Percentiles rank a stretch among this genome's conserved stretches.
These are phyloP conservation scores for Microcebus lehilahytsara DNA, from an alignment of 2,113 vertebrate species.

Conservation along the genomic window DNA sequence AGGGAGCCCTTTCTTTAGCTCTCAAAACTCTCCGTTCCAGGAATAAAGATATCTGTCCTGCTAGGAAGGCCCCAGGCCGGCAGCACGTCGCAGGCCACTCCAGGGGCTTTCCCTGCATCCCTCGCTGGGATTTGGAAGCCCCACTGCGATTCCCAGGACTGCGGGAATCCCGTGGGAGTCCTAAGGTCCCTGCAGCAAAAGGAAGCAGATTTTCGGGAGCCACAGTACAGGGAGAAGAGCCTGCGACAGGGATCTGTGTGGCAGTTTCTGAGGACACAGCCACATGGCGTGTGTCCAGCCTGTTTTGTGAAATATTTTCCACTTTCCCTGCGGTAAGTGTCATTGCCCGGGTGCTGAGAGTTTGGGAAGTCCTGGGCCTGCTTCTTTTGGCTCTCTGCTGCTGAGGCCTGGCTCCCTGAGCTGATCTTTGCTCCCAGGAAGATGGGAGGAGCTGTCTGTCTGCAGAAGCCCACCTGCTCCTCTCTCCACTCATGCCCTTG, in stretches of 20 bases:
- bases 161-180: background rate
- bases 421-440: background rate
- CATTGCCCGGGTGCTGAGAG: background rate
- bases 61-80: constrained; percentile 50
- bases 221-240: background rate
- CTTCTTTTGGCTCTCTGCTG: background rate
- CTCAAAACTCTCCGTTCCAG: constrained; percentile 16
- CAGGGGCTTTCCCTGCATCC: background rate
- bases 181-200: background rate
- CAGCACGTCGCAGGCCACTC: background rate
- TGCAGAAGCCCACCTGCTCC: background rate
- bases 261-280: background rate
- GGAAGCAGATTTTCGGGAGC: background rate
- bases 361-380: background rate
- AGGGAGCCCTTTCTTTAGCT: constrained; percentile 52
- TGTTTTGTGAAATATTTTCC: background rate
- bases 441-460: background rate
- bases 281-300: background rate
- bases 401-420: background rate
- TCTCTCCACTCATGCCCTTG: background rate
- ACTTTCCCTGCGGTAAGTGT: background rate
- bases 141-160: background rate
- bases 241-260: background rate
- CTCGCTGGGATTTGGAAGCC: background rate
- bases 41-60: constrained; percentile 60